A percentile compares a stretch with the other conserved stretches of the same genome.
Evolutionary conservation across 2,888 invertebrate species (phyloP).

Genomic region (Meiosimyza platycephala): DNA sequence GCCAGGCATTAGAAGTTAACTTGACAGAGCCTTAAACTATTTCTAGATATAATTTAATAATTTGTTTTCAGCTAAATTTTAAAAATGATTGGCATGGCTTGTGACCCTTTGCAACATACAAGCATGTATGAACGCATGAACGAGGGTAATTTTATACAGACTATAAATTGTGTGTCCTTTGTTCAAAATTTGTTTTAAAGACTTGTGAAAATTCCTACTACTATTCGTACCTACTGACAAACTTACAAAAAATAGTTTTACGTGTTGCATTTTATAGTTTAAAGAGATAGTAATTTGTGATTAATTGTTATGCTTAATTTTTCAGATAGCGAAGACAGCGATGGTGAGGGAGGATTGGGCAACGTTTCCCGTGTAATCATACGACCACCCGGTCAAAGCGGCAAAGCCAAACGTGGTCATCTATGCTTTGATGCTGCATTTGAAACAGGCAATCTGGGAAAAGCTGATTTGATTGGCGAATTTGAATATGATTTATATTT

Average conservation of each 20-base stretch:
- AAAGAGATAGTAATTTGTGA: background rate
- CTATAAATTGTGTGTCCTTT: no score
- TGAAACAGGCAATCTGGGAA: conserved; percentile 96
- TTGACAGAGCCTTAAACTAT: background rate
- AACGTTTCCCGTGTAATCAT: conserved; percentile 91
- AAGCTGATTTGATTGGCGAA: conserved; percentile 92
- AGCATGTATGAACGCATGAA: conserved; percentile 74
- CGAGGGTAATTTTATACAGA: conserved; percentile 65
- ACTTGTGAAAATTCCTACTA: background rate
- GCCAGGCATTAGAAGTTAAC: conserved; percentile 2
- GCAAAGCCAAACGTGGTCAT: conserved; percentile 95
- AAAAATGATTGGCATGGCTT: conserved; percentile 65
- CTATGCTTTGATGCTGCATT: conserved; percentile 97
- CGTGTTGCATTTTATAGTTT: background rate
- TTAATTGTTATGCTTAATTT: conserved; percentile 20
- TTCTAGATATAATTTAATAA: background rate
- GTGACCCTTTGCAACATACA: conserved; percentile 71
- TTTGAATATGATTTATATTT: conserved; percentile 96
- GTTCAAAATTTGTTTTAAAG: no score
- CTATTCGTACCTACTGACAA: no score
- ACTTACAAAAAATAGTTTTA: no score
- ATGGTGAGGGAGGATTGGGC: conserved; percentile 92
- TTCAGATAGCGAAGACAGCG: conserved; percentile 90
- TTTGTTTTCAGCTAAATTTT: background rate
- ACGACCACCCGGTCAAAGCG: conserved; percentile 90